Evolutionary conservation across 1,140 invertebrate species (phyloP), one percentile per base, ranked within the genome.

Genomic region (Atta colombica): DNA sequence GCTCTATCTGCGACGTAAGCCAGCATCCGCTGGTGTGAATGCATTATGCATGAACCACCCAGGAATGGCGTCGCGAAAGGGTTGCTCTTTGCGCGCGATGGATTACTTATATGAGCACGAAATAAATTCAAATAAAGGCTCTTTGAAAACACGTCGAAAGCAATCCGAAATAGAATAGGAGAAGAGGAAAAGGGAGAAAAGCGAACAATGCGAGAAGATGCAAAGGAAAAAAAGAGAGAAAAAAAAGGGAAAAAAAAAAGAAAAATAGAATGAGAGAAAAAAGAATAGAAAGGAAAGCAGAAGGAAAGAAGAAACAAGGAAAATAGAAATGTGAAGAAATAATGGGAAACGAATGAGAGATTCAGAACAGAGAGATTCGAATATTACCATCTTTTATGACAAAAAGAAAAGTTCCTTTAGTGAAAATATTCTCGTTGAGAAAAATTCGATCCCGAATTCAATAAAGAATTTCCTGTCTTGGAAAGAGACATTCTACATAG

Each of bases 21-120:
- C 71, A 71, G 77, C 86, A 77, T 81, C 61, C 85, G 72, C 39
- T 45, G 51, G 72, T 61, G 77, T 60, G 55, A 90, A 92, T 93
- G 84, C 90, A 93, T 93, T 92, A 93, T 93, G 91, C 92, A 93
- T 93, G 91, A 93, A 86, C 84, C 61, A 61, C 60, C 68, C 60
- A 63, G 87, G 60, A 74, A 84, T 88, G 74, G 72, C 69, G 86
- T 91, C 77, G 88, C 78, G 72, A 55, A 89, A 85, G 49, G 60
- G 60, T 85, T 78, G 51, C 63, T 85, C 49, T 85, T 85, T 66
- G 72, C 84, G 49, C 84, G 53, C 80, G 80, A 84, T 84, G 80
- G 80, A 84, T 75, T 84, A 84, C 80, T 84, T 84, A 84, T 84
- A 75, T 84, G 80, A 84, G 69, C 80, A 39, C 69, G 55, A 75